phyloP scores from a whole-genome alignment of 2,888 invertebrate genomes.

The Stenchaetothrips biformis region DNA sequence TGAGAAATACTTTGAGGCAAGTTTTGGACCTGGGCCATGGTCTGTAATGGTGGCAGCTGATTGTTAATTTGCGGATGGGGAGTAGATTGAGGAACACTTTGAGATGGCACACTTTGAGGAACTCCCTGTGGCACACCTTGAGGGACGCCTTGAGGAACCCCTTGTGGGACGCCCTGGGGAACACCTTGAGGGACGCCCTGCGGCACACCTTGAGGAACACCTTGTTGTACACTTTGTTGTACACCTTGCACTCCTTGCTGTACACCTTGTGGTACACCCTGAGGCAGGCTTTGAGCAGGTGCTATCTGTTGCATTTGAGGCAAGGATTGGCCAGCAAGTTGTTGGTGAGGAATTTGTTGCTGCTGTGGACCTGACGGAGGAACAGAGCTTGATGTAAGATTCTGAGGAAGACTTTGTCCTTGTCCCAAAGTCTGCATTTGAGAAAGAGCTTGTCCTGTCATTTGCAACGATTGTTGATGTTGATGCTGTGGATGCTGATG shows the following conservation, averaged over 20 bases:
- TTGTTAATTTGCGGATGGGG: background rate
- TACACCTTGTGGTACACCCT: background rate
- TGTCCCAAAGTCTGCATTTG: slow-evolving; percentile 15
- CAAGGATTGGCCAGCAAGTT: slow-evolving; percentile 32
- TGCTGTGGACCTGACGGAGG: slow-evolving; percentile 30
- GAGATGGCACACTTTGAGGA: background rate
- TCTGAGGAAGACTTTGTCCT: slow-evolving; percentile 23
- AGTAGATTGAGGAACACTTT: background rate
- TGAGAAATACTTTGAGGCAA: slow-evolving; percentile 21
- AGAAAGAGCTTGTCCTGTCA: background rate
- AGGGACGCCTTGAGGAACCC: background rate
- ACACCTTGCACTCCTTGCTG: background rate
- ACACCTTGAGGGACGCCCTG: background rate
- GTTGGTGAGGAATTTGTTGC: slow-evolving; percentile 33
- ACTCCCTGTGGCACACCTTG: no score
- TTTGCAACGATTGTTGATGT: background rate
- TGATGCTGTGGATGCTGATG: slow-evolving; percentile 3
- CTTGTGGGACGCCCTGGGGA: background rate
- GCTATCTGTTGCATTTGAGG: slow-evolving; percentile 33
- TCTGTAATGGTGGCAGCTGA: background rate
- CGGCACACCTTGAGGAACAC: background rate
- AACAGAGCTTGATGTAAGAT: slow-evolving; percentile 31
- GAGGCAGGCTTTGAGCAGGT: background rate
- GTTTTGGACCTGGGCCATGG: slow-evolving; percentile 26
- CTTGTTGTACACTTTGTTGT: background rate